Percentiles rank a stretch among this genome's conserved stretches.
Evolutionary conservation across 2,888 invertebrate genomes (phyloP).

Genomic region (Leptothorax acervorum): DNA sequence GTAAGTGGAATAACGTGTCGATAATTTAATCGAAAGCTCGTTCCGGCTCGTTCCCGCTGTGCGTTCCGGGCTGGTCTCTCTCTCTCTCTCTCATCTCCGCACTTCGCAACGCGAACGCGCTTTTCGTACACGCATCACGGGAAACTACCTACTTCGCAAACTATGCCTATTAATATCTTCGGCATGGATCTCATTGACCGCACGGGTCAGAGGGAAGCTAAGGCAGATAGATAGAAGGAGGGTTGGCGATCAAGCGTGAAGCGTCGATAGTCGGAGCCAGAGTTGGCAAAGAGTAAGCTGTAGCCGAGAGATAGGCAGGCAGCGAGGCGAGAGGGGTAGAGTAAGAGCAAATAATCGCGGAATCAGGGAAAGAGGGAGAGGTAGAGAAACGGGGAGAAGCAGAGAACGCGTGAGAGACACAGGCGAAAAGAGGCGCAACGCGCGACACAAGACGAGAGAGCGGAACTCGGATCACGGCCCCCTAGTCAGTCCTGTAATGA

Average conservation of each 20-base stretch:
- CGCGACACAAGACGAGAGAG: constrained; percentile 38
- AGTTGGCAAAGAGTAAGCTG: constrained; percentile 60
- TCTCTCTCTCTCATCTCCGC: neutral
- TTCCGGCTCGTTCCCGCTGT: constrained; percentile 16
- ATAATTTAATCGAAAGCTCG: constrained; percentile 55
- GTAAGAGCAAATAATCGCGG: constrained; percentile 41
- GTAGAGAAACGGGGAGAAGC: constrained; percentile 4
- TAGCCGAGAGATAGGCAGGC: constrained; percentile 48
- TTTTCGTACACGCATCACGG: constrained; percentile 18
- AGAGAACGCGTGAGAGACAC: neutral
- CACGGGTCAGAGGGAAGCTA: constrained; percentile 62
- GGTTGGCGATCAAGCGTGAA: constrained; percentile 81
- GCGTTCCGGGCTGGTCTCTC: constrained; percentile 16
- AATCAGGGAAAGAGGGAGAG: constrained; percentile 25
- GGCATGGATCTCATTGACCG: constrained; percentile 74
- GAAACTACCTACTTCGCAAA: constrained; percentile 65
- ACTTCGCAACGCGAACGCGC: constrained; percentile 16
- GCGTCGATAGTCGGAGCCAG: constrained; percentile 77
- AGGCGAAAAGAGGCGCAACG: constrained; percentile 3
- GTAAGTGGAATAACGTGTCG: constrained; percentile 54
- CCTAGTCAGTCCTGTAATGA: constrained; percentile 71
- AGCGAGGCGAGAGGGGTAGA: constrained; percentile 14
- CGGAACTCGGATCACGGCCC: constrained; percentile 65
- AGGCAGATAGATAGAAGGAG: constrained; percentile 59
- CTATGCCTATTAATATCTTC: constrained; percentile 77